phyloP scores from a whole-genome alignment of 2,113 vertebrate genomes.

The Ctenodactylus gundi region DNA sequence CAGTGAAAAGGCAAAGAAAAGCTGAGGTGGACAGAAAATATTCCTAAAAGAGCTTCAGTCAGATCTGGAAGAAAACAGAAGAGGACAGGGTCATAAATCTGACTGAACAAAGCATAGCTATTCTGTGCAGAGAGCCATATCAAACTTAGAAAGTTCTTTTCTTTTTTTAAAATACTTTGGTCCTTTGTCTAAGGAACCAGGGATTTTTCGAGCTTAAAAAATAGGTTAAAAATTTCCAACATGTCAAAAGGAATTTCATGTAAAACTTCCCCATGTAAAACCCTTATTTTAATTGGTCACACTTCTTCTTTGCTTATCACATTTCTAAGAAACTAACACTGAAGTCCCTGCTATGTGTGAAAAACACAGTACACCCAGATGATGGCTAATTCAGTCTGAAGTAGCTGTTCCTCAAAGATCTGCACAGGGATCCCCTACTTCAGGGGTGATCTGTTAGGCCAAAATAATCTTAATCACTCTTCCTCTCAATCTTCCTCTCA shows the following conservation, averaged over 20 bases:
- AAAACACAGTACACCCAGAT: not conserved
- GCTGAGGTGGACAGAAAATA: not conserved
- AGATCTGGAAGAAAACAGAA: not conserved
- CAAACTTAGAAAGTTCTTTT: not conserved
- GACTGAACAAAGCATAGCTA: not conserved
- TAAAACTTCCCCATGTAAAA: slow-evolving; percentile 4
- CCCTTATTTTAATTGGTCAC: slow-evolving; percentile 31
- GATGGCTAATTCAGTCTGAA: not conserved
- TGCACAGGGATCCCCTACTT: not conserved
- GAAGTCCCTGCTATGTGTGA: not conserved
- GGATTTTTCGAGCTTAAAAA: slow-evolving; percentile 50
- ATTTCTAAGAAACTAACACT: slow-evolving; percentile 16
- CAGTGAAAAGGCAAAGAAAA: not conserved
- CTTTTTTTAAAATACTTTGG: not conserved
- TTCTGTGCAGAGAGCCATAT: not conserved
- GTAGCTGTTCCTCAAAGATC: not conserved
- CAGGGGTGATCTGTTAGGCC: not conserved
- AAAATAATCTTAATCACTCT: not conserved
- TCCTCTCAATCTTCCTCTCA: not conserved
- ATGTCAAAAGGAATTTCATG: slow-evolving; percentile 28
- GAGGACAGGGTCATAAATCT: not conserved
- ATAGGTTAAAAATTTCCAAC: not conserved
- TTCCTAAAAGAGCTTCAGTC: not conserved
- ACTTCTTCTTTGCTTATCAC: too few relatives aligned
- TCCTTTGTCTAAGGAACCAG: not conserved